Evolutionary conservation across 2,888 invertebrate species (phyloP).

Genomic region (Hecatera dysodea): DNA sequence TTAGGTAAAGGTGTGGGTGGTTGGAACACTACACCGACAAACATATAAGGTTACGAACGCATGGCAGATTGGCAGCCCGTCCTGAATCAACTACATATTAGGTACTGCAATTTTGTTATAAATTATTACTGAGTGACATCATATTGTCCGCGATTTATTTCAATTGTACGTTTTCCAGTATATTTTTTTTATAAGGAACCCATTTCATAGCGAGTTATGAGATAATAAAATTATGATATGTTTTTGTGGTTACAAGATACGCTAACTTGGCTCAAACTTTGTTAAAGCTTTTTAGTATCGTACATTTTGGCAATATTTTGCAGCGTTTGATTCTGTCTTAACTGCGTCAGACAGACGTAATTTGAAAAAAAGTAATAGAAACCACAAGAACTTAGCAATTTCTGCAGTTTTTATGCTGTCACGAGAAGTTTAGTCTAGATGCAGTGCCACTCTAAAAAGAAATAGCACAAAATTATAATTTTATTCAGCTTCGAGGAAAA

Average conservation of each 20-base stretch:
- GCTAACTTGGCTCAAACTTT: constrained; percentile 19
- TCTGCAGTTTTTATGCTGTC: constrained; percentile 18
- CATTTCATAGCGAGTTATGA: constrained; percentile 32
- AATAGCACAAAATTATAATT: constrained; percentile 51
- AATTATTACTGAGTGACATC: constrained; percentile 53
- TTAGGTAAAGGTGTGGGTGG: constrained; percentile 44
- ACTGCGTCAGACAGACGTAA: constrained; percentile 3
- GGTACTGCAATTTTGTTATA: constrained; percentile 49
- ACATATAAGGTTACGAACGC: constrained; percentile 54
- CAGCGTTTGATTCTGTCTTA: constrained; percentile 1
- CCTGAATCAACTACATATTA: constrained; percentile 54
- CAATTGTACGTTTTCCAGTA: constrained; percentile 26
- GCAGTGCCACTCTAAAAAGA: constrained; percentile 27
- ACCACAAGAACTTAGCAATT: constrained; percentile 19
- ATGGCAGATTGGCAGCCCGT: constrained; percentile 46
- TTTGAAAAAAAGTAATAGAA: constrained; percentile 18
- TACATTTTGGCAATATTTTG: background rate
- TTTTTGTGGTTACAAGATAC: constrained; percentile 40
- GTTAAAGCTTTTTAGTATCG: background rate
- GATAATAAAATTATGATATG: constrained; percentile 47
- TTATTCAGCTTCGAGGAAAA: constrained; percentile 37
- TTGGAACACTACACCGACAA: constrained; percentile 52
- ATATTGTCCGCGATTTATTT: constrained; percentile 52
- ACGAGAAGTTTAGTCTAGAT: constrained; percentile 8
- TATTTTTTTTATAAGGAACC: constrained; percentile 23